Conservation (phyloP, 2,888 invertebrate genomes). For the Oscheius sp. region DNA sequence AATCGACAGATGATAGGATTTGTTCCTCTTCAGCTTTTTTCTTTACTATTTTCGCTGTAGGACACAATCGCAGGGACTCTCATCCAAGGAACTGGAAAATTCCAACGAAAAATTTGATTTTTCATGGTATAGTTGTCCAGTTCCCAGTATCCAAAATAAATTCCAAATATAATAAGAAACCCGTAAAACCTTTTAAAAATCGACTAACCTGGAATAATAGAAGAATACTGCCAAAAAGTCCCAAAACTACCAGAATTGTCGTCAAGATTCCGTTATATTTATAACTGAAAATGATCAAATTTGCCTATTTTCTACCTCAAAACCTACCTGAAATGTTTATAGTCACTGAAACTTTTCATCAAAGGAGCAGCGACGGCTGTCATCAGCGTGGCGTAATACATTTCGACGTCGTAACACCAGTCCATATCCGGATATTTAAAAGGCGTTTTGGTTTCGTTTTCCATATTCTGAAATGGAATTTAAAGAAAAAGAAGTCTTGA, state of each 20-base stretch:
- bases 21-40: too few relatives aligned
- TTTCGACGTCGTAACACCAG: constrained; percentile 61
- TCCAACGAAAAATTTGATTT: too few relatives aligned
- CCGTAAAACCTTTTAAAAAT: not conserved
- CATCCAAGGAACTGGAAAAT: too few relatives aligned
- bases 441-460: not conserved
- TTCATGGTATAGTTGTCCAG: too few relatives aligned
- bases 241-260: constrained; percentile 61
- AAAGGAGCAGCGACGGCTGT: constrained; percentile 40
- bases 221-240: constrained; percentile 63
- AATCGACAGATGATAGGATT: too few relatives aligned
- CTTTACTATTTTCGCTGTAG: too few relatives aligned
- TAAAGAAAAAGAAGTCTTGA: not conserved
- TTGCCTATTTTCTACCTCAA: too few relatives aligned
- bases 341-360: constrained; percentile 43
- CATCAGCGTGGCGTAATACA: constrained; percentile 44
- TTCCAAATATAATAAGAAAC: constrained; percentile 9
- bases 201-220: constrained; percentile 63
- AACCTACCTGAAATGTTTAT: constrained; percentile 53
- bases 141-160: too few relatives aligned
- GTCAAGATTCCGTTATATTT: constrained; percentile 68
- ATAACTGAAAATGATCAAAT: constrained; percentile 46
- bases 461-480: not conserved
- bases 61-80: too few relatives aligned
- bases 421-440: constrained; percentile 37